A percentile compares a stretch with the other conserved stretches of the same genome.
phyloP scores from a whole-genome alignment of 2,113 vertebrate species.

The Mus spicilegus region DNA sequence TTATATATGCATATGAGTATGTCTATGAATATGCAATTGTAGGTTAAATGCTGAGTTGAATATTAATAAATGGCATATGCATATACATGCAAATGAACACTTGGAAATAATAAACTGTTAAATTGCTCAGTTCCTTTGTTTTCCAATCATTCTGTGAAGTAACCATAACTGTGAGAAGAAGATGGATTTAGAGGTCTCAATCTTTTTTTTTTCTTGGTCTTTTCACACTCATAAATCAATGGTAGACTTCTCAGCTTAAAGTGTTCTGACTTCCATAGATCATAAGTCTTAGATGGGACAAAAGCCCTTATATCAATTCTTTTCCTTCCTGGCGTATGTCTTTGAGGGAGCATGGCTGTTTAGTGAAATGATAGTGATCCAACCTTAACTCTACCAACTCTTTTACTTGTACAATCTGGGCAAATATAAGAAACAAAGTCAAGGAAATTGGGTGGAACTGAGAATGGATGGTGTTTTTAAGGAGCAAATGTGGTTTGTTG shows the following conservation, averaged over 20 bases:
- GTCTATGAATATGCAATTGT: background rate
- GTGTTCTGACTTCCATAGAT: background rate
- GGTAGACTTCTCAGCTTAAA: background rate
- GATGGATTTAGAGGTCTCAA: background rate
- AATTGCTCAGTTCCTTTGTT: background rate
- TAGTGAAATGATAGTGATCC: background rate
- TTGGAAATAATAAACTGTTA: background rate
- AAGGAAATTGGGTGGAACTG: background rate
- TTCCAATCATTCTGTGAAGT: constrained; percentile 8
- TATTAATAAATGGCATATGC: background rate
- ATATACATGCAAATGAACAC: background rate
- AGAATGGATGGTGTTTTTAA: background rate
- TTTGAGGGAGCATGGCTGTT: background rate
- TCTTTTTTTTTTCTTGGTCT: background rate
- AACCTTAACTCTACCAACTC: background rate
- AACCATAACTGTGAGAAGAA: background rate
- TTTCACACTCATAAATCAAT: constrained; percentile 45
- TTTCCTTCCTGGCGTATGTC: background rate
- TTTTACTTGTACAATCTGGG: background rate
- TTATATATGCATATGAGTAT: background rate
- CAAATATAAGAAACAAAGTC: constrained; percentile 53
- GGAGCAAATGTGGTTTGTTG: background rate
- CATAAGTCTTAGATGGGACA: background rate
- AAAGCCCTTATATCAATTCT: background rate
- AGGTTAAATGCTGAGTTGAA: background rate